phyloP scores from a whole-genome alignment of 2,797 vertebrate species.

The Hypotaenidia philippensis region DNA sequence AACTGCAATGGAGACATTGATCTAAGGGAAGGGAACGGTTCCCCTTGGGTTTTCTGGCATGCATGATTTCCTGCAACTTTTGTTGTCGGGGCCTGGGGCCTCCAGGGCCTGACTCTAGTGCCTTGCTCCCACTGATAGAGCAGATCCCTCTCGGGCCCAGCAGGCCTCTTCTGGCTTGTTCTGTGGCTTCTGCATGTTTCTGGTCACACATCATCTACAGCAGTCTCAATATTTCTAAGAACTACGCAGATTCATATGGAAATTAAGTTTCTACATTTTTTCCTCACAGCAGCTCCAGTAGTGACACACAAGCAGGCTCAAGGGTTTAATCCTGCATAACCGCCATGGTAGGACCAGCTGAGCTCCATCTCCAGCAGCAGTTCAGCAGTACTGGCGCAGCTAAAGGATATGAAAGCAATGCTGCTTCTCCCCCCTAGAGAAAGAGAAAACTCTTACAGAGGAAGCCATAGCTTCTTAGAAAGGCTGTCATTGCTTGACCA shows the following conservation, averaged over 20 bases:
- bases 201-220: not conserved
- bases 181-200: not conserved
- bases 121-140: too few relatives aligned
- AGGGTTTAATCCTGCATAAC: not conserved
- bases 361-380: not conserved
- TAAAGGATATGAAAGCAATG: not conserved
- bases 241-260: not conserved
- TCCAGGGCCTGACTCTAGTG: not conserved
- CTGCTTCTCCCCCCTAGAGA: not conserved
- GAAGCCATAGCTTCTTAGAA: not conserved
- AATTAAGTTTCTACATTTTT: rapidly evolving
- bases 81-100: not conserved
- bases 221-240: not conserved
- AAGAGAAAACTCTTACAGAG: not conserved
- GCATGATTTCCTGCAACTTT: not conserved
- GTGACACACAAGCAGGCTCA: not conserved
- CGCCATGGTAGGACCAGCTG: not conserved
- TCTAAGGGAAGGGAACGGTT: not conserved
- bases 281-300: not conserved
- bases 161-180: not conserved
- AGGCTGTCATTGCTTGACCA: slow-evolving; percentile 14
- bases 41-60: not conserved
- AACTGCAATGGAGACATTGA: not conserved
- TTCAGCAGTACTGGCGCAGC: not conserved
- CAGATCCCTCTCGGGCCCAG: not conserved